These are phyloP conservation scores for Triplophysa tibetana DNA, from an alignment of 2,113 vertebrate species.

Conservation along the genomic window DNA sequence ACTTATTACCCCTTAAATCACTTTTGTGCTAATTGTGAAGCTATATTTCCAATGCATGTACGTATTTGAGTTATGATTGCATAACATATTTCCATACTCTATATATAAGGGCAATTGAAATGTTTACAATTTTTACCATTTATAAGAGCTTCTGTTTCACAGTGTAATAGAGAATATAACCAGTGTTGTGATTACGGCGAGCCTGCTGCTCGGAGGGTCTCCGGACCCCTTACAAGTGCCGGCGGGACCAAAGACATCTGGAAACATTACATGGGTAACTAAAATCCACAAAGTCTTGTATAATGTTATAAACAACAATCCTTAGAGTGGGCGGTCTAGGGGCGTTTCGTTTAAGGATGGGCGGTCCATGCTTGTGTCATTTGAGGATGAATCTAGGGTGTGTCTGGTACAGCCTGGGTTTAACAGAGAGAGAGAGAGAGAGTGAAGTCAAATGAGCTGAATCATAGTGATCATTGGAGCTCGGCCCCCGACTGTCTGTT, in stretches of 20 bases:
- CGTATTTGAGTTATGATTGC: too few relatives aligned
- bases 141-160: too few relatives aligned
- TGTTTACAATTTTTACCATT: too few relatives aligned
- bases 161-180: not conserved
- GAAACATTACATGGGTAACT: not conserved
- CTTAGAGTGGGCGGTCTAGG: not conserved
- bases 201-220: not conserved
- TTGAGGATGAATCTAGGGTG: not conserved
- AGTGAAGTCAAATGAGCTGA: constrained; percentile 39
- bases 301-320: too few relatives aligned
- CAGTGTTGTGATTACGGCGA: not conserved
- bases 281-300: not conserved
- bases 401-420: constrained; percentile 9
- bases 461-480: constrained; percentile 43
- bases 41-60: too few relatives aligned
- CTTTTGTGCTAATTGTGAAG: too few relatives aligned
- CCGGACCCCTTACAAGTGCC: not conserved
- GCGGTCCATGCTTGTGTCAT: too few relatives aligned
- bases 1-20: too few relatives aligned
- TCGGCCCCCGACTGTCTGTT: constrained; percentile 10
- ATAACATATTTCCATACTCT: too few relatives aligned
- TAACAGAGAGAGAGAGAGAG: not conserved
- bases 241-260: not conserved
- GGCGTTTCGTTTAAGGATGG: not conserved
- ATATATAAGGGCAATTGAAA: too few relatives aligned